These are phyloP conservation scores for Chrysocyon brachyurus DNA, from an alignment of 2,797 vertebrate species.

Conservation along the genomic window DNA sequence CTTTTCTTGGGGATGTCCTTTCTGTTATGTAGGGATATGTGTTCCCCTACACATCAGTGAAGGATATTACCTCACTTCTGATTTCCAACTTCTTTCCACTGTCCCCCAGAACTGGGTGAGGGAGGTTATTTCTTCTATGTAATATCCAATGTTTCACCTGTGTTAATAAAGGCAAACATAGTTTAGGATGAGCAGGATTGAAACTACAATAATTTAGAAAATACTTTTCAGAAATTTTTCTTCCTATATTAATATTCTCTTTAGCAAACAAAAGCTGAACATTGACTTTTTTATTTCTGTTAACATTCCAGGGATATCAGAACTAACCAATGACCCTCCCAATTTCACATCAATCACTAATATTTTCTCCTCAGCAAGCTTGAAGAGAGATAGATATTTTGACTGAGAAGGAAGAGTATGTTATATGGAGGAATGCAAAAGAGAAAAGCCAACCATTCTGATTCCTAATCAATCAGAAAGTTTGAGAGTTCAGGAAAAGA, in stretches of 20 bases:
- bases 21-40: too few species aligned
- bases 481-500: neutral
- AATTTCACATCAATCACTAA: neutral
- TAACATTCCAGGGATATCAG: neutral
- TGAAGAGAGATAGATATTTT: neutral
- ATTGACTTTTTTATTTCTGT: neutral
- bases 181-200: neutral
- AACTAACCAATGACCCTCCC: neutral
- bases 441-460: neutral
- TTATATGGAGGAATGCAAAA: neutral
- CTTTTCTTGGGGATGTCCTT: neutral
- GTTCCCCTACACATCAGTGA: too few species aligned
- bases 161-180: neutral
- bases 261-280: neutral
- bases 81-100: neutral
- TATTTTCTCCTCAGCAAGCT: too few species aligned
- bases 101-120: neutral
- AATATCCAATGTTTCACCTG: neutral
- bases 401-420: neutral
- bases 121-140: neutral
- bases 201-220: neutral
- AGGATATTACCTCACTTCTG: neutral
- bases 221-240: neutral
- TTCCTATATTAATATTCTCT: neutral
- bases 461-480: neutral